Conservation (phyloP, 2,797 vertebrate genomes). For the Hybognathus amarus region DNA sequence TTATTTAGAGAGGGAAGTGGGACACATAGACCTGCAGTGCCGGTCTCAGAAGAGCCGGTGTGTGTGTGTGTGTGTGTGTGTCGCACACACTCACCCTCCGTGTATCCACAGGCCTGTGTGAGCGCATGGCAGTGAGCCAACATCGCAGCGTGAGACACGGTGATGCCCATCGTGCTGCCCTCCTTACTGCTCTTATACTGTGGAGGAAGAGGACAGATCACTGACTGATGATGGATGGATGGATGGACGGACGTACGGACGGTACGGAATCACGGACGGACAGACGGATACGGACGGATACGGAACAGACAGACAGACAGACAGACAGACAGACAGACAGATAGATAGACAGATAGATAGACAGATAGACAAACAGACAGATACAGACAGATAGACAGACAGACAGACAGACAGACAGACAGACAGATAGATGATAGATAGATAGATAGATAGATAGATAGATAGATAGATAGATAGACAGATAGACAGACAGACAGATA, state of each 20-base stretch:
- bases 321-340: background rate
- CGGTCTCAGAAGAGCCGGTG: background rate
- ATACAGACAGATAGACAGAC: too few relatives aligned
- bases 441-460: too few relatives aligned
- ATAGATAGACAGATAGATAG: background rate
- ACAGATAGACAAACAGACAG: background rate
- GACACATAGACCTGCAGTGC: constrained; percentile 51
- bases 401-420: too few relatives aligned
- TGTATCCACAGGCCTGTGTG: constrained; percentile 91
- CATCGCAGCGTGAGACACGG: constrained; percentile 88
- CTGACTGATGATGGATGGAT: too few relatives aligned
- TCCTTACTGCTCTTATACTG: constrained; percentile 98
- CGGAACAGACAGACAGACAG: too few relatives aligned
- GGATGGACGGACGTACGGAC: too few relatives aligned
- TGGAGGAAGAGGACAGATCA: too few relatives aligned
- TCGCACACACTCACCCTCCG: constrained; percentile 80
- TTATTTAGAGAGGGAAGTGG: constrained; percentile 66
- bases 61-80: background rate
- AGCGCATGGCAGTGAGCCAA: constrained; percentile 90
- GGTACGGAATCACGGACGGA: too few relatives aligned
- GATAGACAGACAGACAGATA: too few relatives aligned
- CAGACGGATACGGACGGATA: background rate
- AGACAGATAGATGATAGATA: too few relatives aligned
- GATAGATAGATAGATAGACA: too few relatives aligned
- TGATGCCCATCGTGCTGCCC: constrained; percentile 94